Base-by-base conservation (phyloP, 2,797 vertebrate species). In the Acanthornis magna region DNA sequence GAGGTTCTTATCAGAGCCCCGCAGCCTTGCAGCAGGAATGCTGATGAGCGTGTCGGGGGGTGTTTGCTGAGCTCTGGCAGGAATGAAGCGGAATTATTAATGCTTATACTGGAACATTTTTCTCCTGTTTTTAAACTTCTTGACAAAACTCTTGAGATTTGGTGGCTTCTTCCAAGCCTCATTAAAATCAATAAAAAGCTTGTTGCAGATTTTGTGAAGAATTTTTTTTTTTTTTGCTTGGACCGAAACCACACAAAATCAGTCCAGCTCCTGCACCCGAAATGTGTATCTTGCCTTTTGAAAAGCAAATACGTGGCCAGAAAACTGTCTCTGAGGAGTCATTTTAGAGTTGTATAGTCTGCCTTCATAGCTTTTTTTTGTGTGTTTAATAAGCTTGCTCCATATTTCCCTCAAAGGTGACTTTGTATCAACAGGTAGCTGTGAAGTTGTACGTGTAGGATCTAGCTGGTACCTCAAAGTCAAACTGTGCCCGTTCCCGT, bases 1-100 rank as follows among this genome's bases (percentile, higher is more conserved):
- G 73, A 88, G 94, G 88, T 93, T 70, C 96, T 98, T 98, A 97
- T 98, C 97, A 96, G 38, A 47, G 85, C 11, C 47, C 21, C 21
- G 43, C 96, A 97, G 96, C 91, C 93, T 16, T 30, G 82, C 38
- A 34, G 19, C 84, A 93, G 94, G 91, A 97, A 91, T 78, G 77
- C 60, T 53, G 74, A 75, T 53, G 89, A 68, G 86, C 3, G 6
- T 20, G 32, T 57, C 3, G 0, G 10, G 21, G 36, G 66, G 65
- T 16, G 16, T 20, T 63, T 63, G 25, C 67, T 15, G 45, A 43
- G 23, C 42, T 12, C 91, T 87, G 94, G 77, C 94, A 79, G 54
- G 67, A 61, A 34, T 20, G 27, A 57, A 54, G 38, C 8, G 18
- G 85, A 65, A 91, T 66, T 91, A 26, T 27, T 40, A 53, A 22